Percentiles rank a stretch among this genome's conserved stretches.
phyloP scores from a whole-genome alignment of 2,113 vertebrate species.

The Ptilorrhoa leucosticta region DNA sequence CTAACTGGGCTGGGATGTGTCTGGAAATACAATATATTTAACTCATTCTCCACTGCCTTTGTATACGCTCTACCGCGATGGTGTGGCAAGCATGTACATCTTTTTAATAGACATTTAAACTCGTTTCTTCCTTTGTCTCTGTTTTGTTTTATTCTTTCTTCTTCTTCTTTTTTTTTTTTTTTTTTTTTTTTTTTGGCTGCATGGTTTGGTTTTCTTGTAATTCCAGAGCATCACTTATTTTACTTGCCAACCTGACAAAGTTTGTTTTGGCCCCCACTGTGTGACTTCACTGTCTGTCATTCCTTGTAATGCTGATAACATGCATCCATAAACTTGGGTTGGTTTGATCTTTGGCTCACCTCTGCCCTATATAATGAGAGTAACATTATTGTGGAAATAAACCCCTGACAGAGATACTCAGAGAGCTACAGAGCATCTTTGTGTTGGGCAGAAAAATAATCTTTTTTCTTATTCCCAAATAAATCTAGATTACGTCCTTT shows the following conservation, averaged over 20 bases:
- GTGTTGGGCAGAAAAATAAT: not conserved
- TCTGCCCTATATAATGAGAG: not conserved
- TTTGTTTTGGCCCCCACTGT: not conserved
- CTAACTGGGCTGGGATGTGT: not conserved
- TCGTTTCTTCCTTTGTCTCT: not conserved
- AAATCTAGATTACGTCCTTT: not conserved
- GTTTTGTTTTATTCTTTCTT: not conserved
- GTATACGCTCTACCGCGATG: not conserved
- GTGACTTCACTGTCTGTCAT: not conserved
- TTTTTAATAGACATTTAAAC: not conserved
- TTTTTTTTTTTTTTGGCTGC: not conserved
- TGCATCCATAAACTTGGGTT: not conserved
- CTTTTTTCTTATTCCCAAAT: not conserved
- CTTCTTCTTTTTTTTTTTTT: not conserved
- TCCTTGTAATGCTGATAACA: not conserved
- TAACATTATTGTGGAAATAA: not conserved
- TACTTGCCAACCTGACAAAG: not conserved
- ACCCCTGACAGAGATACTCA: not conserved
- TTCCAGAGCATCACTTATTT: not conserved
- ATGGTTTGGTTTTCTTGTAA: not conserved
- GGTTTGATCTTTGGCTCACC: not conserved
- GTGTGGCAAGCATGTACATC: not conserved
- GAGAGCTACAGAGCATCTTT: not conserved
- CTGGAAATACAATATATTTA: not conserved
- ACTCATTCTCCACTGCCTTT: not conserved